Conservation (phyloP, 2,113 vertebrate species). For the Petromus typicus region DNA sequence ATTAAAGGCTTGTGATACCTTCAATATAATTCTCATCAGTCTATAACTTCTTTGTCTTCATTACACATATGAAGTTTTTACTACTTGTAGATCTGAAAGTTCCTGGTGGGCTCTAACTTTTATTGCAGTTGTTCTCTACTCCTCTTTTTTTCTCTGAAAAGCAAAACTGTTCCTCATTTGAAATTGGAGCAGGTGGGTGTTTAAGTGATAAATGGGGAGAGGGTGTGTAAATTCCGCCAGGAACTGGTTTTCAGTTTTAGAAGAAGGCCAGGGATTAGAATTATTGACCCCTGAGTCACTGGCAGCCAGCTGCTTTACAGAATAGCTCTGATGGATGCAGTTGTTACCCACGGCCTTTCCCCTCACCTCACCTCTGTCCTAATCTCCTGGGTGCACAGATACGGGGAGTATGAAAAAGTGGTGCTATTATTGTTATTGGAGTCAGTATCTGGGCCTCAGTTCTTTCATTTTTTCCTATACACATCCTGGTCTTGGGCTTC, state of each 20-base stretch:
- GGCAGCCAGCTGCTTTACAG: constrained; percentile 37
- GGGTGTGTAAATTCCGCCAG: constrained; percentile 51
- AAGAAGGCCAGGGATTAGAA: constrained; percentile 58
- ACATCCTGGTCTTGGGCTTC: constrained; percentile 1
- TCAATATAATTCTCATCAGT: constrained; percentile 41
- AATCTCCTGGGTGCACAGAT: neutral
- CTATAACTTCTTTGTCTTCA: neutral
- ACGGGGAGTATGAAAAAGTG: neutral
- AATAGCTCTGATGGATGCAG: constrained; percentile 23
- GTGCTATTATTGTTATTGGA: neutral
- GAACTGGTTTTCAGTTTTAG: constrained; percentile 61
- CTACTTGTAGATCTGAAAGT: neutral
- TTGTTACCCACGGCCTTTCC: constrained; percentile 50
- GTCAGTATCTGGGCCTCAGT: neutral
- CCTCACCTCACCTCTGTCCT: neutral
- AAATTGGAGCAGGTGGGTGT: constrained; percentile 44
- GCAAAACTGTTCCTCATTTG: constrained; percentile 51
- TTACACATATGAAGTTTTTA: neutral
- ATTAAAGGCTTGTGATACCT: constrained; percentile 25
- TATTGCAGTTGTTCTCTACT: constrained; percentile 3
- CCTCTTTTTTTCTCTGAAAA: constrained; percentile 67
- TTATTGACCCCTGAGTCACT: constrained; percentile 53
- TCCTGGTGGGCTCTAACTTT: neutral
- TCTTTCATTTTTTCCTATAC: neutral
- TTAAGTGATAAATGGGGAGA: constrained; percentile 41